A percentile compares a stretch with the other conserved stretches of the same genome.
phyloP scores from a whole-genome alignment of 2,797 vertebrate species.

The Crossoptilon crossoptilon region DNA sequence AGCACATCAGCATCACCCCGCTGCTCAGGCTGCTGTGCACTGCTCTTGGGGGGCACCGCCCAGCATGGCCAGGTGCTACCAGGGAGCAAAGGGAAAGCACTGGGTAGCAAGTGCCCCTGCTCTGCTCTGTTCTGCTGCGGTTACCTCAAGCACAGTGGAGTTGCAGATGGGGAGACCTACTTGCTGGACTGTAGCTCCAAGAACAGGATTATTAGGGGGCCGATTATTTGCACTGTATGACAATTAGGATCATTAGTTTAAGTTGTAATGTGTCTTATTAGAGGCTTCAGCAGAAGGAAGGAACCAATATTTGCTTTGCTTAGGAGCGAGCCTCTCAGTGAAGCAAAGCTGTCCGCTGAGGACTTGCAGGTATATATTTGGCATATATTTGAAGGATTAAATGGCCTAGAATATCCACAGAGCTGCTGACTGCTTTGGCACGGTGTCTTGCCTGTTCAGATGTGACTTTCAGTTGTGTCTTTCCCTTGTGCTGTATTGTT shows the following conservation, averaged over 20 bases:
- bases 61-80: accelerated
- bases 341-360: background rate
- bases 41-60: background rate
- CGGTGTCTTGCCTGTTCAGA: background rate
- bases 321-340: background rate
- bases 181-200: background rate
- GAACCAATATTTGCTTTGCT: background rate
- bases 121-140: accelerated
- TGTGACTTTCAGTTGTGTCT: constrained; percentile 66
- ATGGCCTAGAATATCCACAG: constrained; percentile 21
- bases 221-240: background rate
- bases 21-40: accelerated
- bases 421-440: constrained; percentile 61
- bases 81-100: background rate
- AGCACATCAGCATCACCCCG: background rate
- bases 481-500: constrained; percentile 3
- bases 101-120: background rate
- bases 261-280: background rate
- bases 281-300: background rate
- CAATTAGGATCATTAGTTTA: background rate
- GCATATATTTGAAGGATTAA: constrained; percentile 56
- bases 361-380: constrained; percentile 27
- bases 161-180: background rate
- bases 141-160: accelerated
- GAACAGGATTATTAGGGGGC: background rate